These are phyloP conservation scores for Phenganax subtilis DNA, from an alignment of 92 coral and sea anemone genomes.

Conservation along the genomic window DNA sequence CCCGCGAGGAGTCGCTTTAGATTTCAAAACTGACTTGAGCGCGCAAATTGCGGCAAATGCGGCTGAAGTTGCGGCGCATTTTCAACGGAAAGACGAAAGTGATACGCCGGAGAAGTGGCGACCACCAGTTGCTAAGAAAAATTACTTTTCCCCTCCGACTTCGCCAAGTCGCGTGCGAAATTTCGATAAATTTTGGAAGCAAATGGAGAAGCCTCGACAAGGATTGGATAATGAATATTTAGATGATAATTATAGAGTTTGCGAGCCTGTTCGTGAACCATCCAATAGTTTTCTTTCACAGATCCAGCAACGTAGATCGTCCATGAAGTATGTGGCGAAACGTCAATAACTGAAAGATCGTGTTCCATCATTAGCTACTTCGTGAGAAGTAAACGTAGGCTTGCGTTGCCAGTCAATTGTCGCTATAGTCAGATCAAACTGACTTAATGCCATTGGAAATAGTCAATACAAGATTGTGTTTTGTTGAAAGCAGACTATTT, in stretches of 20 bases:
- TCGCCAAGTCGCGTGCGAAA: slow-evolving; percentile 3
- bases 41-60: slow-evolving; percentile 40
- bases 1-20: slow-evolving; percentile 4
- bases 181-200: slow-evolving; percentile 15
- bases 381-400: too few relatives aligned
- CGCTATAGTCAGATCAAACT: too few relatives aligned
- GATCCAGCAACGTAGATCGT: slow-evolving; percentile 26
- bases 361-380: not conserved
- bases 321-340: slow-evolving; percentile 25
- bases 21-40: slow-evolving; percentile 23
- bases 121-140: slow-evolving; percentile 38
- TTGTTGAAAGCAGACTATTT: too few relatives aligned
- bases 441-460: too few relatives aligned
- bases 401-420: not conserved
- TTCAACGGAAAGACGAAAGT: slow-evolving; percentile 32
- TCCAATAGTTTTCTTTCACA: slow-evolving; percentile 29
- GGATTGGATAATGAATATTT: slow-evolving; percentile 28
- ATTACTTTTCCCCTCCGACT: slow-evolving; percentile 23
- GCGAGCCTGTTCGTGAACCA: not conserved
- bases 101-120: slow-evolving; percentile 29
- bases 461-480: too few relatives aligned
- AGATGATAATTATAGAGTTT: slow-evolving; percentile 29
- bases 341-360: not conserved
- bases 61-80: slow-evolving; percentile 38
- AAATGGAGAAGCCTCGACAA: slow-evolving; percentile 35